Evolutionary conservation across 2,113 vertebrate species (phyloP).

Genomic region (Podilymbus podiceps): DNA sequence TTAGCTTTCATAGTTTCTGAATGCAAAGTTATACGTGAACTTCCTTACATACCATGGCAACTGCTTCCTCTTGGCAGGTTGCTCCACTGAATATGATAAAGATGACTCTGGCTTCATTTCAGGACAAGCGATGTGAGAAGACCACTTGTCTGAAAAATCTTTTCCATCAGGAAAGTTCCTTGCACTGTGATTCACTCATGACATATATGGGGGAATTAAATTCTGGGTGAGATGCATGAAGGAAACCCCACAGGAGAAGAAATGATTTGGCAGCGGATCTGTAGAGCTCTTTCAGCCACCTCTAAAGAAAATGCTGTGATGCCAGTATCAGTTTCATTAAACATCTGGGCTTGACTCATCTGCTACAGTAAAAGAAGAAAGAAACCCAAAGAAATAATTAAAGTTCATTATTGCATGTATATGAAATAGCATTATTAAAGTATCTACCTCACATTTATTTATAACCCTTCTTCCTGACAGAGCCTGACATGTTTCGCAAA

Average conservation of each 20-base stretch:
- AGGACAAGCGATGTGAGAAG: background rate
- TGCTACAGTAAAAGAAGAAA: background rate
- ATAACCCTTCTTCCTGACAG: slow-evolving; percentile 57
- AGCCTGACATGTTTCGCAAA: slow-evolving; percentile 52
- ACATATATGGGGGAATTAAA: background rate
- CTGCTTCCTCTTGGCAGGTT: background rate
- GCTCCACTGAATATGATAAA: background rate
- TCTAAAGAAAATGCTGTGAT: slow-evolving; percentile 36
- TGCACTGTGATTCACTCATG: background rate
- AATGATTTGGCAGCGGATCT: slow-evolving; percentile 30
- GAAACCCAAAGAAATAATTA: slow-evolving; percentile 52
- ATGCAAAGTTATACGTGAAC: background rate
- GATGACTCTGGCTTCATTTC: slow-evolving; percentile 2
- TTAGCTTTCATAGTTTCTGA: background rate
- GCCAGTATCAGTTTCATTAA: slow-evolving; percentile 5
- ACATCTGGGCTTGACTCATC: slow-evolving; percentile 62
- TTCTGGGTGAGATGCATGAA: background rate
- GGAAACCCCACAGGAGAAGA: slow-evolving; percentile 27
- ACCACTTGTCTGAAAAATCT: background rate
- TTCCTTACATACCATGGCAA: background rate
- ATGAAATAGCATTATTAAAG: slow-evolving; percentile 50
- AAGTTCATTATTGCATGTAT: slow-evolving; percentile 46
- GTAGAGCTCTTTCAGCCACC: slow-evolving; percentile 1
- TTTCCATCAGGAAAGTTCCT: slow-evolving; percentile 5
- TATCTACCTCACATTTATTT: slow-evolving; percentile 53